Evolutionary conservation across 2,888 invertebrate genomes (phyloP).

Genomic region (Pseudococcus longispinus): DNA sequence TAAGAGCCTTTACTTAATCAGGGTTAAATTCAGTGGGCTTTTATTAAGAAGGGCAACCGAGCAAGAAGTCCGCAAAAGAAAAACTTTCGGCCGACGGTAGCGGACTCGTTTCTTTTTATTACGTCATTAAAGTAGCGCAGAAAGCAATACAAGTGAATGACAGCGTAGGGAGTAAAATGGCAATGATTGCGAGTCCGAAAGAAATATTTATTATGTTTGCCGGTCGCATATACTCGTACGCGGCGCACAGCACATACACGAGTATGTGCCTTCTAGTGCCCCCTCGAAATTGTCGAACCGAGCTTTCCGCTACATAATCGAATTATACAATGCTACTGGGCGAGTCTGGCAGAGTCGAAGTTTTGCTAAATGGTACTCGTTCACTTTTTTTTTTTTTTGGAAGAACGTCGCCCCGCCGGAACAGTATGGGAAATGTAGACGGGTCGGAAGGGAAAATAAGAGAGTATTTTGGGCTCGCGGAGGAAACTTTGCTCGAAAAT

Average conservation of each 20-base stretch:
- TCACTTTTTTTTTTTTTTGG: background rate
- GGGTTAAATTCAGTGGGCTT: conserved; percentile 39
- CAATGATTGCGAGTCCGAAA: conserved; percentile 40
- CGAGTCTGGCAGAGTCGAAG: background rate
- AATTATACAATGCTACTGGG: conserved; percentile 35
- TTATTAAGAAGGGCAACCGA: conserved; percentile 13
- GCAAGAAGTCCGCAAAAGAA: conserved; percentile 22
- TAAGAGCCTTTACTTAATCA: conserved; percentile 41
- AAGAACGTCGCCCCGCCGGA: background rate
- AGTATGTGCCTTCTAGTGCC: background rate
- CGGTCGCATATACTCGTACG: background rate
- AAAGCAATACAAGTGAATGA: conserved; percentile 45
- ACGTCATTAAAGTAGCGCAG: conserved; percentile 36
- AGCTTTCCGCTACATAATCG: conserved; percentile 41
- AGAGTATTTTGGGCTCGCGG: background rate
- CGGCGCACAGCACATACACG: background rate
- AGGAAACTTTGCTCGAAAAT: background rate
- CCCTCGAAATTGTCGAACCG: conserved; percentile 28
- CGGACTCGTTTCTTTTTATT: conserved; percentile 35
- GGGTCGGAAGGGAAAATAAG: background rate
- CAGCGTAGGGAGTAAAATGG: conserved; percentile 30
- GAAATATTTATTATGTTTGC: conserved; percentile 43
- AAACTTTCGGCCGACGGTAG: conserved; percentile 28
- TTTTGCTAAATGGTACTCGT: conserved; percentile 17
- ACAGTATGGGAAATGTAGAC: background rate